Conservation (phyloP, 2,113 vertebrate species). For the Pelvicachromis taeniatus region DNA sequence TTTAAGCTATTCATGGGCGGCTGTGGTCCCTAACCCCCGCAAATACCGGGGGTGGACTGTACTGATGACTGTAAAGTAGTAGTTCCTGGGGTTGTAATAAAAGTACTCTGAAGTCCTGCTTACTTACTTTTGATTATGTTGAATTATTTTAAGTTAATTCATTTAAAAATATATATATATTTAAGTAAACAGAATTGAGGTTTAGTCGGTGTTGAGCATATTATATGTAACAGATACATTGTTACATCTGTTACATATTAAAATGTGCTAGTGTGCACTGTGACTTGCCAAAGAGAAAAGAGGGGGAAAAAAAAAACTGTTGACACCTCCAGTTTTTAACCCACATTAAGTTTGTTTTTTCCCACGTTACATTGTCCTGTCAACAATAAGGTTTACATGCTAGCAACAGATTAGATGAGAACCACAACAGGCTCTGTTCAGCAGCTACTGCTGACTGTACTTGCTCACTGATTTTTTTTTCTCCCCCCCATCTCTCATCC, state of each 20-base stretch:
- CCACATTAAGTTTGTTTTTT: not conserved
- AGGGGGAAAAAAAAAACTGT: accelerated
- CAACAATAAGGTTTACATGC: not conserved
- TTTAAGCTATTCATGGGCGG: too few relatives aligned
- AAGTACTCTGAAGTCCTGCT: not conserved
- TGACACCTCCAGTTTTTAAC: not conserved
- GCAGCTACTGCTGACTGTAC: not conserved
- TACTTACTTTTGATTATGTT: too few relatives aligned
- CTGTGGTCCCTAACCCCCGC: too few relatives aligned
- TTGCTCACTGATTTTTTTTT: accelerated
- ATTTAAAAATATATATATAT: too few relatives aligned
- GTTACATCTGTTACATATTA: not conserved
- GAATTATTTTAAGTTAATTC: too few relatives aligned
- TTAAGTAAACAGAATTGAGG: not conserved
- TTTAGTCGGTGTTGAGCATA: not conserved
- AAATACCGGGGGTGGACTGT: not conserved
- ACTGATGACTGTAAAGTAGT: not conserved
- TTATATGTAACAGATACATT: not conserved
- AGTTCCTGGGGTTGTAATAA: not conserved
- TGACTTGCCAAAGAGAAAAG: not conserved
- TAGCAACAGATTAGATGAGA: not conserved
- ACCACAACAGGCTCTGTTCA: not conserved
- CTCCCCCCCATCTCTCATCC: not conserved
- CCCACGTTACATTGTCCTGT: not conserved
- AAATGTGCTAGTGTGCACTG: not conserved